phyloP scores from a whole-genome alignment of 2,797 vertebrate genomes.

The Cetoscarus ocellatus region DNA sequence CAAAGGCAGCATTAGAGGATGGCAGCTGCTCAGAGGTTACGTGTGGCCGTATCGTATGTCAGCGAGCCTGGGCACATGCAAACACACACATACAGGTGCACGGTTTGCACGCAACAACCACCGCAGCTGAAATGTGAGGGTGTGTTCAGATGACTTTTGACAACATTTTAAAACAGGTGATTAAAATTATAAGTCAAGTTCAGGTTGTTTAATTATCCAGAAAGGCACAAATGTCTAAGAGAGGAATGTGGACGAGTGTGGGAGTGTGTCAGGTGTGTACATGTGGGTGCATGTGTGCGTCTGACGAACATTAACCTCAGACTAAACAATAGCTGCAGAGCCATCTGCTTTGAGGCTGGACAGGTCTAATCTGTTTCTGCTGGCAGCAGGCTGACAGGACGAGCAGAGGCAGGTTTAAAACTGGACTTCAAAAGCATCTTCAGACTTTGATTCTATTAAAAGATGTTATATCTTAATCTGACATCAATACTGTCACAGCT shows the following conservation, averaged over 20 bases:
- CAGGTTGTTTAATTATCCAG: slow-evolving; percentile 45
- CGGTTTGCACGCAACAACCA: slow-evolving; percentile 69
- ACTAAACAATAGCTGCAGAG: slow-evolving; percentile 81
- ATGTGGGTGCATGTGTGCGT: slow-evolving; percentile 52
- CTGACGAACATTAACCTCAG: slow-evolving; percentile 78
- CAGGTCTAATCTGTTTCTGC: slow-evolving; percentile 67
- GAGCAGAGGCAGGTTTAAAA: slow-evolving; percentile 41
- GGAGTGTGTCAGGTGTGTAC: slow-evolving; percentile 16
- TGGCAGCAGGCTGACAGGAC: slow-evolving; percentile 59
- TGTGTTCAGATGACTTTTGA: slow-evolving; percentile 1
- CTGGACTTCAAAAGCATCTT: slow-evolving; percentile 18
- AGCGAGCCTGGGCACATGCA: slow-evolving; percentile 64
- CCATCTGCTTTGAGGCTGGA: slow-evolving; percentile 75
- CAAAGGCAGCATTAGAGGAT: slow-evolving; percentile 81
- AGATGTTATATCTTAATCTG: no score
- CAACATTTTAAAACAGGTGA: slow-evolving; percentile 32
- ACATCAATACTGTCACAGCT: no score
- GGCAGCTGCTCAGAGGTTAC: slow-evolving; percentile 65
- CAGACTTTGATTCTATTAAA: slow-evolving; percentile 1
- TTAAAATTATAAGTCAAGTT: slow-evolving; percentile 14
- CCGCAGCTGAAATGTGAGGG: not conserved
- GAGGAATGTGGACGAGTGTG: slow-evolving; percentile 43
- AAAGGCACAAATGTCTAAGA: slow-evolving; percentile 20
- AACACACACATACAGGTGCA: slow-evolving; percentile 79
- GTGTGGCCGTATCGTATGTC: slow-evolving; percentile 74